Conservation (phyloP, 1,140 invertebrate genomes). For the Brachionus rotundiformis region DNA sequence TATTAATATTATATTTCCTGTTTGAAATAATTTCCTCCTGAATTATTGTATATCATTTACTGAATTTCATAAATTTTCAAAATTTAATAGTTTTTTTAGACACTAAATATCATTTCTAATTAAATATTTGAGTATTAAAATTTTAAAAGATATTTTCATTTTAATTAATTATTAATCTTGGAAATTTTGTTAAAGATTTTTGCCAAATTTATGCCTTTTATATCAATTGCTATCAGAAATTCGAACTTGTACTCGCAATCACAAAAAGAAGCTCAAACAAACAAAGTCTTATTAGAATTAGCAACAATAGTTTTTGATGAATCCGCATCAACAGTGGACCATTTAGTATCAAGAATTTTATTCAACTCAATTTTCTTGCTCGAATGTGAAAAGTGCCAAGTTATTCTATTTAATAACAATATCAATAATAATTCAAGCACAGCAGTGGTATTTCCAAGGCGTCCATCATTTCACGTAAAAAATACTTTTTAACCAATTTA, state of each 20-base stretch:
- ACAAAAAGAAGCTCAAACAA: slow-evolving; percentile 50
- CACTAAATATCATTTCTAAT: no score
- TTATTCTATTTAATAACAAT: slow-evolving; percentile 35
- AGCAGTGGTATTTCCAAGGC: not conserved
- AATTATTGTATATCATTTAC: no score
- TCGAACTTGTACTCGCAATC: slow-evolving; percentile 49
- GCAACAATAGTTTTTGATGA: slow-evolving; percentile 51
- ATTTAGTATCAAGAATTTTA: slow-evolving; percentile 33
- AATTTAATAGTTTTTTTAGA: no score
- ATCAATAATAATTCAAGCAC: not conserved
- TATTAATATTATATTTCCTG: no score
- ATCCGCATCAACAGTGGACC: slow-evolving; percentile 38
- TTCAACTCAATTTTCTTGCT: slow-evolving; percentile 48
- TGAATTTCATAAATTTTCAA: no score
- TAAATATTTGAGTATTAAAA: no score
- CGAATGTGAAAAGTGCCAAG: slow-evolving; percentile 49
- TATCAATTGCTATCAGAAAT: slow-evolving; percentile 45
- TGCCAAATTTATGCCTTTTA: slow-evolving; percentile 49
- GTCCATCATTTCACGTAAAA: slow-evolving; percentile 31
- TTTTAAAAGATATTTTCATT: no score
- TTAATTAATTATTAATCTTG: not conserved
- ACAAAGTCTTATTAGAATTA: slow-evolving; percentile 47
- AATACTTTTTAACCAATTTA: no score
- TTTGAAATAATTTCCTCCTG: no score
- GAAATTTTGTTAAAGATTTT: slow-evolving; percentile 31